phyloP scores from a whole-genome alignment of 2,113 vertebrate genomes.

The Narcine bancroftii region DNA sequence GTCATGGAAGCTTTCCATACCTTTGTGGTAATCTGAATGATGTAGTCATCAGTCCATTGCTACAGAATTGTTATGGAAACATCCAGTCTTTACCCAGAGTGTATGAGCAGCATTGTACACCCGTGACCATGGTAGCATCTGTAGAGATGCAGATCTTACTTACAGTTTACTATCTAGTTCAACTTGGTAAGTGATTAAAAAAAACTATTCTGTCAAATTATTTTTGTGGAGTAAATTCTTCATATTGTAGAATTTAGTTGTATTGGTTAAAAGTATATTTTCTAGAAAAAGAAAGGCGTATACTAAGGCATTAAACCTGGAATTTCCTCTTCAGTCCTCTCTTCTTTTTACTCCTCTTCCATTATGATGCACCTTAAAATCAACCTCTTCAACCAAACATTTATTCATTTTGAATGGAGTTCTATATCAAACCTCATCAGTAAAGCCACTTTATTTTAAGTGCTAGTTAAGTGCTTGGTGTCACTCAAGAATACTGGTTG shows the following conservation, averaged over 20 bases:
- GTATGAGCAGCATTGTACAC: constrained; percentile 74
- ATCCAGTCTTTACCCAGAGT: constrained; percentile 78
- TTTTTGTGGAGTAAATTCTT: not conserved
- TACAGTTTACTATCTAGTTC: constrained; percentile 95
- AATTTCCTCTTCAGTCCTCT: not conserved
- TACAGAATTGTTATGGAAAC: constrained; percentile 83
- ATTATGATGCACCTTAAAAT: not conserved
- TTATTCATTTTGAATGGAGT: not conserved
- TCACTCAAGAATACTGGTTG: not conserved
- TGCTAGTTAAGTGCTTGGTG: not conserved
- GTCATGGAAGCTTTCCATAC: constrained; percentile 84
- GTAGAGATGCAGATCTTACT: constrained; percentile 93
- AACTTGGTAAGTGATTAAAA: constrained; percentile 71
- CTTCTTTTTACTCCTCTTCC: not conserved
- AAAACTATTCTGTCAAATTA: not conserved
- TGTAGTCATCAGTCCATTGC: constrained; percentile 76
- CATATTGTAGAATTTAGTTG: not conserved
- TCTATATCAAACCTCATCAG: not conserved
- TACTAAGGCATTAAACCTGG: not conserved
- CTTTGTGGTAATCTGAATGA: constrained; percentile 82
- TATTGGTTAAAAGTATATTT: not conserved
- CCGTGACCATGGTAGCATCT: constrained; percentile 77
- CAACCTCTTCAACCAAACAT: not conserved
- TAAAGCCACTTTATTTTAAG: not conserved
- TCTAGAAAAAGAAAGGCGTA: not conserved